Base-by-base conservation (phyloP, 2,888 invertebrate genomes). In the Pseudanteris insignis region DNA sequence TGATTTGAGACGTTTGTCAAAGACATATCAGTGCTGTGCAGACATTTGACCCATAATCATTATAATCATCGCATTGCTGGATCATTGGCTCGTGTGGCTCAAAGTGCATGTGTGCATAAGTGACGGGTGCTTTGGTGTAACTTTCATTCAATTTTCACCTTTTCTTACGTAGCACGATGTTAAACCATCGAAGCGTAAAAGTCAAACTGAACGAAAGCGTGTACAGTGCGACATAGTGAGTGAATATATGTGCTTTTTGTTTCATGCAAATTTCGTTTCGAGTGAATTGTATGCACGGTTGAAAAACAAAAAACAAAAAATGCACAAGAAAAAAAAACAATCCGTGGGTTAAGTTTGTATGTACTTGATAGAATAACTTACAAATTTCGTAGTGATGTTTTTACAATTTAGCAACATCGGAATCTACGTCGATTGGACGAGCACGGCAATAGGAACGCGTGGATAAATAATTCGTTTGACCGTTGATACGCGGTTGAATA, bases 1-100 rank as follows among this genome's bases (percentile, higher is more conserved):
- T 48, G 48, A 60, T 38, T 37, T 54, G 40, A 24, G 48, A 28
- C 53, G 51, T 41, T 26, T 18, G 37, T 41, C 47, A 38, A 60
- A 67, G 58, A 65, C 58, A 71, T 66, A 66, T 73, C 70, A 69
- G 75, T 76, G 76, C 74, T 71, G 76, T 76, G 76, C 75, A 71
- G 71, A 71, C 71, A 73, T 71, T 69, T 55, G 64, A 68, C 65
- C 63, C 50, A 67, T 67, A 60, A 68, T 48, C 33, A 47, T 24
- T n/a, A n/a, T n/a, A n/a, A 44, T 43, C 38, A 50, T 43, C 41
- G 30, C 30, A 29, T 43, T 11, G 21, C 18, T 12, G 29, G 40
- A 30, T 48, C 28, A 34, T 40, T 47, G 51, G 43, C 32, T 46
- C 38, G 58, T 59, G 54, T 47, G n/a, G 48, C 15, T 34, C 15